Evolutionary conservation across 2,888 invertebrate species (phyloP), one percentile per base, ranked within the genome.

Genomic region (Idaea straminata): DNA sequence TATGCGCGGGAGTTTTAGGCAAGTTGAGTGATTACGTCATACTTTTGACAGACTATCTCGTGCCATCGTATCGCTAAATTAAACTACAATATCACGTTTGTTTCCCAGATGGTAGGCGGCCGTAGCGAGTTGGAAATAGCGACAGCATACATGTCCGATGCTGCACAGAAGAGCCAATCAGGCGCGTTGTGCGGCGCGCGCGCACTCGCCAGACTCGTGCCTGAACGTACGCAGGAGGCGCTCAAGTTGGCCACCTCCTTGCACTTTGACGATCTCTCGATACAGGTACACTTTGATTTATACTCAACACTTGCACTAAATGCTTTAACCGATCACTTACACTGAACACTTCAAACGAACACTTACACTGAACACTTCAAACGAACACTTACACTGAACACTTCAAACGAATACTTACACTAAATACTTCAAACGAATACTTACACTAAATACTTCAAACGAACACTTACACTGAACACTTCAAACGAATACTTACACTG

Each of bases 131-230:
- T 96, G 64, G 95, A 96, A 86, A 96, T 94, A 70, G 96, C 95
- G 64, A 95, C 95, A 75, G 94, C 96, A 87, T 97, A 95, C 89
- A 92, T 97, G 75, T 86, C 92, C 66, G 89, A 92, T 70, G 87
- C 94, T 72, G 88, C 89, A 73, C 85, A 87, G 65, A 90, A 93
- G 78, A 95, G 96, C 82, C 94, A 98, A 87, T 94, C 95, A 75
- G 96, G 96, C 81, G 94, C 96, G 83, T 92, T 97, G 78, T 97
- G 98, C 94, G 97, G 95, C 63, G 97, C 96, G 70, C 95, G 96
- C 72, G 96, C 97, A 89, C 94, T 97, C 90, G 95, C 95, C 79
- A 94, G 95, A 72, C 89, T 97, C 76, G 95, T 96, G 83, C 93
- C 95, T 47, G 94, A 93, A 73, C 94, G 94, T 38, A 72, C 79